Percentiles rank a stretch among this genome's conserved stretches.
Evolutionary conservation across 2,113 vertebrate genomes (phyloP).

Genomic region (Onychostruthus taczanowskii): DNA sequence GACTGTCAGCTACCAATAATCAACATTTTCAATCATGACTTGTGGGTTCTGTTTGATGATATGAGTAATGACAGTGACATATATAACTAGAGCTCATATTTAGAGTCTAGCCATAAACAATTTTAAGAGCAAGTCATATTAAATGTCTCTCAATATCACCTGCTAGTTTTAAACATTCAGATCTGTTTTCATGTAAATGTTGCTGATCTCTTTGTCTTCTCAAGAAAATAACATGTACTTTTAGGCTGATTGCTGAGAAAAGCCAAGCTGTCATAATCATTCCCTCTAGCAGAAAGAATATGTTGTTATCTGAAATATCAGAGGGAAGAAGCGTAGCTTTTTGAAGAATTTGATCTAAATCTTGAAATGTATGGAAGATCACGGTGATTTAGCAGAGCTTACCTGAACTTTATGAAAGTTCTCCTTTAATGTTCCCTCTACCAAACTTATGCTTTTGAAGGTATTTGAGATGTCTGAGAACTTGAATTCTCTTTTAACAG

Average conservation of each 20-base stretch:
- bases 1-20: neutral
- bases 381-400: neutral
- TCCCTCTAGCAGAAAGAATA: neutral
- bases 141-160: neutral
- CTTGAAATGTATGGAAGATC: neutral
- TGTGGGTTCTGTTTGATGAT: neutral
- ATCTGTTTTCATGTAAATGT: neutral
- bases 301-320: neutral
- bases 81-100: neutral
- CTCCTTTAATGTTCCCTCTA: neutral
- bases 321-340: neutral
- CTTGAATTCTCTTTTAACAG: neutral
- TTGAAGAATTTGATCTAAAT: neutral
- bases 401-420: neutral
- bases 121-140: neutral
- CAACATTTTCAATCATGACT: neutral
- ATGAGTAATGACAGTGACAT: neutral
- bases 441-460: slow-evolving; percentile 6
- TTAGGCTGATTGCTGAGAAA: neutral
- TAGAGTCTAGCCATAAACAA: neutral
- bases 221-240: neutral
- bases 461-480: neutral
- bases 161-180: neutral
- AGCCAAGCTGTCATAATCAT: neutral
- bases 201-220: neutral